These are phyloP conservation scores for Myodes glareolus DNA, from an alignment of 2,113 vertebrate genomes.

Conservation along the genomic window DNA sequence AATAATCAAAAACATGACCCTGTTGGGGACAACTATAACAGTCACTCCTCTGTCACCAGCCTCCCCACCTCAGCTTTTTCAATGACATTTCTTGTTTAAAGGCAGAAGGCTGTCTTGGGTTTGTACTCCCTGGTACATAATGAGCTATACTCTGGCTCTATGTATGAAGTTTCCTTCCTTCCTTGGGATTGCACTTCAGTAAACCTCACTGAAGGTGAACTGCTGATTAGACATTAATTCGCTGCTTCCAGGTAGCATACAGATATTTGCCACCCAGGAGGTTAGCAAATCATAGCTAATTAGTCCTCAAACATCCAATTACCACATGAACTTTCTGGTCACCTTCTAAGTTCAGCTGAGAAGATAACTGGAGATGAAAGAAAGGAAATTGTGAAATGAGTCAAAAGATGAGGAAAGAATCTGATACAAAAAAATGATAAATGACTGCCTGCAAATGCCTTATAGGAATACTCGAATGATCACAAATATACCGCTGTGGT, in stretches of 20 bases:
- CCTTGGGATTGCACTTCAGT: background rate
- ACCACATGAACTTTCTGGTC: conserved; percentile 39
- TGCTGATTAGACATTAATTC: conserved; percentile 58
- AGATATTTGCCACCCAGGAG: background rate
- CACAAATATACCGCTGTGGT: background rate
- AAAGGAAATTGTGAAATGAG: conserved; percentile 60
- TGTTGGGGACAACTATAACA: background rate
- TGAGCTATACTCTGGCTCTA: background rate
- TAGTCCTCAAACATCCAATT: conserved; percentile 39
- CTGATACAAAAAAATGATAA: conserved; percentile 44
- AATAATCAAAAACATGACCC: background rate
- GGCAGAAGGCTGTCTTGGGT: background rate
- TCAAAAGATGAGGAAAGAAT: conserved; percentile 55
- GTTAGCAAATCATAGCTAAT: conserved; percentile 17
- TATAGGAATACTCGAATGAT: background rate
- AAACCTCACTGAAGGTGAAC: background rate
- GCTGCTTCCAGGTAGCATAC: background rate
- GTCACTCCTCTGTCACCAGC: background rate
- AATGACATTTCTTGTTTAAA: background rate
- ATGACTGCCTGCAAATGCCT: conserved; percentile 23
- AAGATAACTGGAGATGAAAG: conserved; percentile 47
- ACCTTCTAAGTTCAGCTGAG: conserved; percentile 20
- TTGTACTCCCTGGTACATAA: background rate
- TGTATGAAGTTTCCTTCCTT: background rate
- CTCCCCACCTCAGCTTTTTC: background rate